Base-by-base conservation (phyloP, 2,113 vertebrate genomes). In the Rhea americana region DNA sequence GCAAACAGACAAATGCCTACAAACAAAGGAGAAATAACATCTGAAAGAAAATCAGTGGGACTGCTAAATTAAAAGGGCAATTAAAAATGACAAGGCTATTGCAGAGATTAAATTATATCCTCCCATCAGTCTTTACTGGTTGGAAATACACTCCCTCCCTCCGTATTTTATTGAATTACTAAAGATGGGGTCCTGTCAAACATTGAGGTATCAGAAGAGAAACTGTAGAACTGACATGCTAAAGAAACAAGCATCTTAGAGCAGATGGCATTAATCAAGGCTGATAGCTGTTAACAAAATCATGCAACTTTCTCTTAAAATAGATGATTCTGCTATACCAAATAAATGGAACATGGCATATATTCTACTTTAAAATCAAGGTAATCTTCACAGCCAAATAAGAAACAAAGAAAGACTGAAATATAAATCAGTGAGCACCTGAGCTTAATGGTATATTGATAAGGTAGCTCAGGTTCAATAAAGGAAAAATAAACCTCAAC, bases 221-320 rank as follows among this genome's bases (percentile, higher is more conserved):
- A 92, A 87, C 79, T 75, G 28, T 14, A 83, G 65, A 76, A 90
- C 13, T 94, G 87, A 94, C 85, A 48, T 78, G 68, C 61, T 93
- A 50, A 85, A 95, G 78, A 68, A 89, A 86, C 77, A 96, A 87
- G 85, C 63, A 65, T 91, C 73, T 43, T 73, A 85, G 79, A 95
- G 82, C 92, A 93, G 82, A 93, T 95, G 89, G 58, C 85, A 67
- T 92, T 85, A 83, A 94, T 96, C 94, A 92, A 93, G 68, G 73
- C 80, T 89, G 80, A 79, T 85, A 86, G 71, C 62, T 91, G 71
- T 72, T 95, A 90, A 88, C 28, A 93, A 68, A 93, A 67, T 61
- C 81, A 43, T 73, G 30, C 35, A 74, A 37, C 32, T 84, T 89
- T 41, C 50, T 63, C 41, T 94, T 93, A 70, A 86, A 96, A 78